Evolutionary conservation across 2,797 vertebrate genomes (phyloP), one percentile per base, ranked within the genome.

Genomic region (Bovichtus variegatus): DNA sequence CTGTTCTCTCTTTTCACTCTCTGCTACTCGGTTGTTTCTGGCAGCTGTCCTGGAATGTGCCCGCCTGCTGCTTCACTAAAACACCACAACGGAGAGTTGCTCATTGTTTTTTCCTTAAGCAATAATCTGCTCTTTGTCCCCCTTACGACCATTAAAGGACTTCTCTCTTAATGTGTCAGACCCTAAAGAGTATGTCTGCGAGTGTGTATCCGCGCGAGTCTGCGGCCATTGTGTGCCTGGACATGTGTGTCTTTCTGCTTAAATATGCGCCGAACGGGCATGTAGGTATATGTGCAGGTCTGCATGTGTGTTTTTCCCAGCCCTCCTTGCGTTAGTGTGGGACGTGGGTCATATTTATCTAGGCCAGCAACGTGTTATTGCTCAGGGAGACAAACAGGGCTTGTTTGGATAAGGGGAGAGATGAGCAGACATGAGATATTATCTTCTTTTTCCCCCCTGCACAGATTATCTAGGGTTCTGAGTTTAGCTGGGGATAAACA

Each of bases 271-370:
- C 21, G 19, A 67, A 36, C 40, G 60, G 78, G 51, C 36, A 60
- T 81, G 62, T 9, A 78, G 44, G 63, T 75, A 53, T 70, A 53
- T 31, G 25, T 85, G 80, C 38, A 61, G 29, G 57, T 74, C 34
- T 67, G 54, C 18, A 44, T 85, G 89, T 93, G 86, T 93, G 82
- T 78, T 90, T 94, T 92, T 93, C 91, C 90, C 90, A 93, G 83
- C 76, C 74, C 66, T 81, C 53, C 78, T 71, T 81, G 81, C 27
- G 49, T 76, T 68, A 49, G 78, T 66, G 71, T 72, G 86, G 85
- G 87, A 92, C 89, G 19, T 58, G 84, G 90, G 90, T 92, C 89
- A 86, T 92, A 90, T 93, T 92, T 92, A 93, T 93, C 85, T 85
- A 91, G 91, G 92, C 85, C 87, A 85, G 83, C 74, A n/a, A 72